phyloP scores from a whole-genome alignment of 2,888 invertebrate species.

The Pterostichus niger region DNA sequence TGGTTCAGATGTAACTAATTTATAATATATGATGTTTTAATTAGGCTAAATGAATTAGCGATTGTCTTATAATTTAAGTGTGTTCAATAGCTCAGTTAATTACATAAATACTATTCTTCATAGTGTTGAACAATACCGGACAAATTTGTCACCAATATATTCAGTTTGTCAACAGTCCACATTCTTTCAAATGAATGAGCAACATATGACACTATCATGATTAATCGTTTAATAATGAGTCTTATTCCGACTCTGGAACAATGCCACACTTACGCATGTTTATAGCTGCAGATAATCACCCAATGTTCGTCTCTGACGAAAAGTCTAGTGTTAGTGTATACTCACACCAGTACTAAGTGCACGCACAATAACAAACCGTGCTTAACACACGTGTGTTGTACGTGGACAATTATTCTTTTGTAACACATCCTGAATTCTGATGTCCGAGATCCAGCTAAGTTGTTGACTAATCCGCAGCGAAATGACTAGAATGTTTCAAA shows the following conservation, averaged over 20 bases:
- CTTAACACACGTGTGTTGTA: slow-evolving; percentile 6
- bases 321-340: background rate
- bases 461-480: slow-evolving; percentile 10
- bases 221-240: slow-evolving; percentile 6
- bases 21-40: too few species aligned
- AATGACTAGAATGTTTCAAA: slow-evolving; percentile 5
- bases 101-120: background rate
- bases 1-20: too few species aligned
- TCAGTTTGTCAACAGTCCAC: background rate
- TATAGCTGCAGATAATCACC: slow-evolving; percentile 20
- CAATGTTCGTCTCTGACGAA: slow-evolving; percentile 1
- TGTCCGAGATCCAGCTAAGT: slow-evolving; percentile 13
- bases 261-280: slow-evolving; percentile 22
- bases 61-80: too few species aligned
- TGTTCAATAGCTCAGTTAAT: background rate
- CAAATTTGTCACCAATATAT: background rate
- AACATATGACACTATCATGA: slow-evolving; percentile 19
- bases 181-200: background rate
- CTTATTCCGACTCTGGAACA: background rate
- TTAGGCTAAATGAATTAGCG: too few species aligned
- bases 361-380: slow-evolving; percentile 1
- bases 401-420: slow-evolving; percentile 41
- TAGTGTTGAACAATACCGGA: background rate
- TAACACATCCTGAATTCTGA: slow-evolving; percentile 34
- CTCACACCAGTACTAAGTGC: background rate